Evolutionary conservation across 1,140 invertebrate genomes (phyloP), one percentile per base, ranked within the genome.

Genomic region (Oedothorax gibbosus): DNA sequence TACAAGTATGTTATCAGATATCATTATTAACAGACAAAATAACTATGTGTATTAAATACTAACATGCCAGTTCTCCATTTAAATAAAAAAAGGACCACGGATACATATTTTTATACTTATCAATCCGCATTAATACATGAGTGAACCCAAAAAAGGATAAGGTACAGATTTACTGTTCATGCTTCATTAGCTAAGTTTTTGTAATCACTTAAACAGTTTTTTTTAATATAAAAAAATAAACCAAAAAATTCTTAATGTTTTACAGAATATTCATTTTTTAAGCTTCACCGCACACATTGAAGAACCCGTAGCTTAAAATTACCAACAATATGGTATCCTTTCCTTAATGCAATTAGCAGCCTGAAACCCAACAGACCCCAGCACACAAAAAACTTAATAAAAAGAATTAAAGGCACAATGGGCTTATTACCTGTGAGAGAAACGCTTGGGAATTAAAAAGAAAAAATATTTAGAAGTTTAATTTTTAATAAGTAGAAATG

Each of bases 391-490:
- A 57, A 18, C 10, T 15, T 60, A 60, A 21, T 54, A 81, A 81
- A 81, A 81, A 81, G 78, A 18, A 81, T 81, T 81, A 81, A 81
- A 15, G n/a, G 49, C 53, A 21, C 71, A 81, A 81, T 81, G 78
- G 69, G 66, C 62, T 20, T 35, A 79, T 20, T 71, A 71, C 78
- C 78, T 81, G 78, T 68, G 68, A 75, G 35, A 73, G 57, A 73
- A 73, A 71, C 20, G 51, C 35, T 60, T 64, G 35, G 51, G 51
- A 35, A 18, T 79, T 79, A 77, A 68, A 21, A 53, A 68, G 53
- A 65, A 65, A 51, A 77, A 60, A 35, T 35, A 35, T 35, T 35
- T 35, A 68, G 57, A 18, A 50, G 76, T 18, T 66, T 9, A 49
- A 77, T 79, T 79, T 79, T 79, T 79, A 79, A 79, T 79, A 79